Percentiles rank a stretch among this genome's conserved stretches.
Evolutionary conservation across 2,113 vertebrate genomes (phyloP).

Genomic region (Micronycteris hirsuta): DNA sequence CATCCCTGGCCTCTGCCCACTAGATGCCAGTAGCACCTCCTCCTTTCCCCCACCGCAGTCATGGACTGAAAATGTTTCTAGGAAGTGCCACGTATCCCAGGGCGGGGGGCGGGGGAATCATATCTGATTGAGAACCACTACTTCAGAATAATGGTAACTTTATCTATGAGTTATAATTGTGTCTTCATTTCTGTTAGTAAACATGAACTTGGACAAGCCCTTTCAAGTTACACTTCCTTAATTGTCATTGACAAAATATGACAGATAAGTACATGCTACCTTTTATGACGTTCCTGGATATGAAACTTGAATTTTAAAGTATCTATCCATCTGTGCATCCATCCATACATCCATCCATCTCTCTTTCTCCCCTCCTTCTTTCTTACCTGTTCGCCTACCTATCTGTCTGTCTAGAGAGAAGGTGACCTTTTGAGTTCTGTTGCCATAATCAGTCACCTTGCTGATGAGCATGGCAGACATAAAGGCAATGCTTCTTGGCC

Average conservation of each 20-base stretch:
- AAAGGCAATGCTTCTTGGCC: not conserved
- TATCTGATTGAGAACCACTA: not conserved
- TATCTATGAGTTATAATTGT: not conserved
- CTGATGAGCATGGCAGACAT: not conserved
- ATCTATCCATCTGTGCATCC: not conserved
- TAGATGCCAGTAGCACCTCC: too few species aligned
- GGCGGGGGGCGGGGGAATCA: accelerated
- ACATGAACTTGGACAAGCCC: not conserved
- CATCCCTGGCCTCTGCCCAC: not conserved
- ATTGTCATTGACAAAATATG: not conserved
- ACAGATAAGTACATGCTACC: not conserved
- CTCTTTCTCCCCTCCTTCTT: not conserved
- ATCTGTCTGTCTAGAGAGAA: too few species aligned
- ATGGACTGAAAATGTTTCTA: not conserved
- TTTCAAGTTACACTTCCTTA: not conserved
- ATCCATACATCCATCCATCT: not conserved
- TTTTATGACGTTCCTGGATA: not conserved
- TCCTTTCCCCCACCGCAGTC: too few species aligned
- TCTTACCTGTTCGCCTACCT: too few species aligned
- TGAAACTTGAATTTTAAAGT: not conserved
- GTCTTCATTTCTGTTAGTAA: not conserved
- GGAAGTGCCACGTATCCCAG: not conserved
- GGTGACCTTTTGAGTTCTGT: not conserved
- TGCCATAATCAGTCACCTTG: not conserved
- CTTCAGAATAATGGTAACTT: not conserved